Conservation (phyloP, 2,113 vertebrate genomes). For the Tamias sibiricus region DNA sequence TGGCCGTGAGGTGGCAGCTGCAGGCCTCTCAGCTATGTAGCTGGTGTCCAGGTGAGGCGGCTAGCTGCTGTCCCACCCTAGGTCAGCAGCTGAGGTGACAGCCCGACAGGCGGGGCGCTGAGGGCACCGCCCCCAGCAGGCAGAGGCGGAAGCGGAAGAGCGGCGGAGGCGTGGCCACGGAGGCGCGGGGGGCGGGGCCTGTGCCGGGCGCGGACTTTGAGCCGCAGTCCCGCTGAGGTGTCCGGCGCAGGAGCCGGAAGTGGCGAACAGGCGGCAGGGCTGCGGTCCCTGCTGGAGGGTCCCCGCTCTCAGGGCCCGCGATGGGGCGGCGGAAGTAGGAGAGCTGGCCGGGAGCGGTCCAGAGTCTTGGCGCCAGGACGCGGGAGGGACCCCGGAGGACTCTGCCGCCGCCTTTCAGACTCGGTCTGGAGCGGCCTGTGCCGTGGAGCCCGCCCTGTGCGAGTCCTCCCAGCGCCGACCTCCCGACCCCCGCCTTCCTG, state of each 20-base stretch:
- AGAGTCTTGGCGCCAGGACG: no score
- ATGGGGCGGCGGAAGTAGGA: no score
- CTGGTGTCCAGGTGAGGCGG: no score
- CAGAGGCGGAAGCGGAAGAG: conserved; percentile 53
- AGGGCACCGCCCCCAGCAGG: background rate
- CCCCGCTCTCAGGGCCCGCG: no score
- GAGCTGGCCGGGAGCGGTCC: no score
- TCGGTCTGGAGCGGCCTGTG: background rate
- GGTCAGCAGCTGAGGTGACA: background rate
- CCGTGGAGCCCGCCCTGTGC: rapidly evolving
- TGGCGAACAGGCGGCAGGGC: no score
- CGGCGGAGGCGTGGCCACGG: conserved; percentile 34
- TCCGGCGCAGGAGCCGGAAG: no score
- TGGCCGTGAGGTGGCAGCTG: background rate
- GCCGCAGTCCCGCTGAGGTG: background rate
- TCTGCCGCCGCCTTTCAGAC: rapidly evolving
- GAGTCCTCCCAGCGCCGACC: background rate
- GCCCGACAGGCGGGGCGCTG: rapidly evolving
- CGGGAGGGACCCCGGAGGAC: no score
- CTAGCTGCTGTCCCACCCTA: rapidly evolving
- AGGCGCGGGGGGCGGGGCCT: background rate
- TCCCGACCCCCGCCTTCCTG: rapidly evolving
- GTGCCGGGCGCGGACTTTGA: conserved; percentile 40
- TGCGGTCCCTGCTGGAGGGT: no score
- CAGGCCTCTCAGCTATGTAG: background rate